Percentiles rank a stretch among this genome's conserved stretches.
These are phyloP conservation scores for Ormyrus labotus DNA, from an alignment of 2,888 invertebrate species.

Conservation along the genomic window DNA sequence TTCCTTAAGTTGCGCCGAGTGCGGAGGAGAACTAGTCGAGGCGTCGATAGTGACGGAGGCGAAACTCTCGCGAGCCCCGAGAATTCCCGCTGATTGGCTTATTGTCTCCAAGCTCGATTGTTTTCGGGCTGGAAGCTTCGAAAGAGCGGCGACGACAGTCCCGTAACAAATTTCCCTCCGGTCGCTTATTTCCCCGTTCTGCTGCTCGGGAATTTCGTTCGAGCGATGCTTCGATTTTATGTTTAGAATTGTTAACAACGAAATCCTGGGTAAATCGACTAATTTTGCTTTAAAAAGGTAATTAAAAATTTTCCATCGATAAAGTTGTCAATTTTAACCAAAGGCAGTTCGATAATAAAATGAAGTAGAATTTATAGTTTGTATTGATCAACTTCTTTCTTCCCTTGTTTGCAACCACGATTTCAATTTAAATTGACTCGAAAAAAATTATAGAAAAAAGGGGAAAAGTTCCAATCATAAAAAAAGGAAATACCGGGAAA, in stretches of 20 bases:
- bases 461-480: too few relatives aligned
- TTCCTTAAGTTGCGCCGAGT: slow-evolving; percentile 13
- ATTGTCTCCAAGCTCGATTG: slow-evolving; percentile 40
- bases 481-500: too few relatives aligned
- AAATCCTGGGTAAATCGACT: neutral
- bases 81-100: slow-evolving; percentile 45
- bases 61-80: slow-evolving; percentile 8
- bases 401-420: too few relatives aligned
- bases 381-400: too few relatives aligned
- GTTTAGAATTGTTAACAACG: neutral
- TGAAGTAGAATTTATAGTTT: too few relatives aligned
- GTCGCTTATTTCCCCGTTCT: neutral
- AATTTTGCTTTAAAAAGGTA: neutral
- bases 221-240: neutral
- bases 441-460: too few relatives aligned
- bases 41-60: neutral
- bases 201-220: neutral
- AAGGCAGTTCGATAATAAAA: too few relatives aligned
- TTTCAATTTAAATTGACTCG: too few relatives aligned
- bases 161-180: neutral
- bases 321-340: too few relatives aligned
- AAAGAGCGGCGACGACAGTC: too few relatives aligned
- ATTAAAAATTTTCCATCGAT: neutral
- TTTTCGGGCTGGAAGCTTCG: slow-evolving; percentile 28
- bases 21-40: neutral